phyloP scores from a whole-genome alignment of 92 coral and sea anemone species.

The Parazoanthus swiftii region DNA sequence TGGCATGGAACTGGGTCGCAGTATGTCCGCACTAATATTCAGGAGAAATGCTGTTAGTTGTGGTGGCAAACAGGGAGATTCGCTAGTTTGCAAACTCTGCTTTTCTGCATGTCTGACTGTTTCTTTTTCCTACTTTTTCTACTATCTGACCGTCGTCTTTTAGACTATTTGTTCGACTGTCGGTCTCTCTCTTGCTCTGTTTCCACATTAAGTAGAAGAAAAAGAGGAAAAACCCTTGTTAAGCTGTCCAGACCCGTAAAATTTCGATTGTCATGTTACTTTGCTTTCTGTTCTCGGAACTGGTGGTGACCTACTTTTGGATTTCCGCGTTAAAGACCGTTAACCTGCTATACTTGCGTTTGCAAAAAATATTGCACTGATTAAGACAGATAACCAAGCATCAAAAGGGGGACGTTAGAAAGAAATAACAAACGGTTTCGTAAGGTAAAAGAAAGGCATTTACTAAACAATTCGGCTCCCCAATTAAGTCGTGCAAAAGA shows the following conservation, averaged over 20 bases:
- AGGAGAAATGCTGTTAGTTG: neutral
- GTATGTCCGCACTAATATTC: slow-evolving; percentile 54
- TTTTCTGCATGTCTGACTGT: neutral
- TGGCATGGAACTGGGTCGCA: slow-evolving; percentile 96
- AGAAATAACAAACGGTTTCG: neutral
- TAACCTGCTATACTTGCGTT: neutral
- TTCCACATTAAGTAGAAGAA: neutral
- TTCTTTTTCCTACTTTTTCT: neutral
- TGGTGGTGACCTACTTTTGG: neutral
- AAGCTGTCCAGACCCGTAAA: neutral
- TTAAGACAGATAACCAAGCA: neutral
- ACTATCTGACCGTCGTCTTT: neutral
- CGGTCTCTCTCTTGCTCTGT: neutral
- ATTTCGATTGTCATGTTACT: neutral
- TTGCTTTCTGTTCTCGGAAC: neutral
- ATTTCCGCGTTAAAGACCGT: neutral
- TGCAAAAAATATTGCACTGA: neutral
- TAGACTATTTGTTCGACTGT: neutral
- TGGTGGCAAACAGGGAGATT: neutral
- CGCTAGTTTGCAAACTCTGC: no score
- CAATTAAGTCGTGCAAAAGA: neutral
- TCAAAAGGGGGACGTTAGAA: neutral
- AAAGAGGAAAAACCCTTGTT: neutral
- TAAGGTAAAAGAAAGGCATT: no score
- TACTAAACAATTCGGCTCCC: neutral